Evolutionary conservation across 1,140 invertebrate genomes (phyloP), one percentile per base, ranked within the genome.

Genomic region (Drosophila obscura): DNA sequence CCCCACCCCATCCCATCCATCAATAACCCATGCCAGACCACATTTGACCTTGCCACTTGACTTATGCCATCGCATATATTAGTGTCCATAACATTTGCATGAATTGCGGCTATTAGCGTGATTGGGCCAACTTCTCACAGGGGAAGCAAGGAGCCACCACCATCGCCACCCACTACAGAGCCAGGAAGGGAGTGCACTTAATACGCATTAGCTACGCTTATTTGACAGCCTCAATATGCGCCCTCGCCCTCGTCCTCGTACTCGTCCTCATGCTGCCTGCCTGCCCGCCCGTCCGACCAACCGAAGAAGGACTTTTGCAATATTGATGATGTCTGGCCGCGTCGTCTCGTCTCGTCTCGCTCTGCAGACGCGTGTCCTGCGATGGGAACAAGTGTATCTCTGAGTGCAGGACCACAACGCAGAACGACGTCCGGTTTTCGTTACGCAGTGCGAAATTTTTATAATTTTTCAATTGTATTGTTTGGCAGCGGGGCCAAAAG

Each of bases 391-490:
- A 88, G 83, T 88, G 83, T 88, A 88, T 88, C 83, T 83, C 49
- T 45, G 19, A 58, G 19, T 68, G 46, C 45, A 53, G 55, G 64
- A 64, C 74, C 66, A 48, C 19, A 19, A 19, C 19, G 19, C 57
- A 60, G 75, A 48, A 66, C 80, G 80, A 76, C 80, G 58, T 79
- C 52, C 80, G 81, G 61, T 61, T 53, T 65, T 73, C 74, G 79
- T 67, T 78, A 53, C 65, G 79, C 68, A 88, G 83, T 88, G 83
- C 83, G 79, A 88, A 82, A 83, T 88, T 88, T 88, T 88, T 82
- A 87, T 83, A 89, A 87, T 88, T 88, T 87, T 88, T 88, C 83
- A 88, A 88, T 88, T 88, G 83, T 80, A 77, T 83, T 88, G 83
- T 71, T 87, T 76, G 79, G 50, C 55, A 52, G 50, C 55, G 50